These are phyloP conservation scores for Azemiops feae DNA, from an alignment of 2,113 vertebrate species.

Conservation along the genomic window DNA sequence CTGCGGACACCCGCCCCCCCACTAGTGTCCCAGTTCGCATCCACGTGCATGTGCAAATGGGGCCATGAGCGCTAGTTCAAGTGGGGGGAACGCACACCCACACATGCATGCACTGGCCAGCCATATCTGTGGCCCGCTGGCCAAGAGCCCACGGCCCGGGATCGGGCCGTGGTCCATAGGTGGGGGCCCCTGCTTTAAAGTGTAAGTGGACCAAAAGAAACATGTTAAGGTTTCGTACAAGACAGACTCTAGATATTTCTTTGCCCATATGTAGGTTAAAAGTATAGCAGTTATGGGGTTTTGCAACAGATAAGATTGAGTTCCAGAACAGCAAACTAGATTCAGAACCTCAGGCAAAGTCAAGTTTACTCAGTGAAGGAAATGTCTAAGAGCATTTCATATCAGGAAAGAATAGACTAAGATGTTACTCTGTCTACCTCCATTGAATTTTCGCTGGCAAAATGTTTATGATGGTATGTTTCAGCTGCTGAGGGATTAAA, in stretches of 20 bases:
- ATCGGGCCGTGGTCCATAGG: too few species aligned
- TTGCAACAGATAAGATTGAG: not conserved
- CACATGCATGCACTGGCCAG: too few species aligned
- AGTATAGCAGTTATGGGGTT: not conserved
- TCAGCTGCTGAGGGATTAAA: not conserved
- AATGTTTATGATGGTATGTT: not conserved
- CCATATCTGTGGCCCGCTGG: too few species aligned
- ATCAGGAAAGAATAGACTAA: not conserved
- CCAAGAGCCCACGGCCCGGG: too few species aligned
- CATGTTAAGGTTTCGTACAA: not conserved
- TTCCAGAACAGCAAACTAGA: not conserved
- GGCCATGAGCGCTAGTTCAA: too few species aligned
- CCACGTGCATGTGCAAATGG: too few species aligned
- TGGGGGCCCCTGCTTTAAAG: not conserved
- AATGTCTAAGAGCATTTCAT: not conserved
- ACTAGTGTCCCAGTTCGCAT: too few species aligned
- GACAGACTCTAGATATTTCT: not conserved
- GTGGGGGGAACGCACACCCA: too few species aligned
- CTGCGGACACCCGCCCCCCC: too few species aligned
- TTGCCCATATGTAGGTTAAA: not conserved
- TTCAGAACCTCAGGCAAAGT: not conserved
- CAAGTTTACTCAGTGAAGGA: not conserved
- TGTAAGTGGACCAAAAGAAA: not conserved
- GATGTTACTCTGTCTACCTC: not conserved
- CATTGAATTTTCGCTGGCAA: not conserved